Conservation (phyloP, 2,113 vertebrate genomes). For the Hyperopisus bebe region DNA sequence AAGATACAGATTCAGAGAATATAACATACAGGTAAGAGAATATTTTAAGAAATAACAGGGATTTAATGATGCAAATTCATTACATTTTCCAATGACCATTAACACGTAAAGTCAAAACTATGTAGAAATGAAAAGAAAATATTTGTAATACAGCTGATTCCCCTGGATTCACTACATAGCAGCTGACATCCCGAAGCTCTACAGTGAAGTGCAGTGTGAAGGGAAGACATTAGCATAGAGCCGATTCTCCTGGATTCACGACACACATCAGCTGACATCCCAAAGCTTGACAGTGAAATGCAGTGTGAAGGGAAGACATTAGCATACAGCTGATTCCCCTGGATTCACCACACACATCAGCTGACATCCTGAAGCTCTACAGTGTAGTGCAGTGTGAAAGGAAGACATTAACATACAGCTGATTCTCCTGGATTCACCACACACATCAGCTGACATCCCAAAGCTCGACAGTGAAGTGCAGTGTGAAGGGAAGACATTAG, state of each 20-base stretch:
- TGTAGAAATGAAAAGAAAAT: neutral
- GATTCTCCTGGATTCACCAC: neutral
- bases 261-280: constrained; percentile 40
- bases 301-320: constrained; percentile 51
- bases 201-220: too few relatives aligned
- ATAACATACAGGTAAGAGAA: neutral
- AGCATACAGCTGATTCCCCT: constrained; percentile 57
- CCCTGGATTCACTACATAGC: neutral
- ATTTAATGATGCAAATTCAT: constrained; percentile 6
- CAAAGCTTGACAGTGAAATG: constrained; percentile 15
- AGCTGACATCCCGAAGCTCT: too few relatives aligned
- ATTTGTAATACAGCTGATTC: neutral
- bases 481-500: neutral
- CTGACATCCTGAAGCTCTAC: neutral
- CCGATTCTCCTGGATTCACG: constrained; percentile 43
- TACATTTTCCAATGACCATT: neutral
- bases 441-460: neutral
- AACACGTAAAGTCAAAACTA: neutral
- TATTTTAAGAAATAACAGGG: neutral
- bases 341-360: constrained; percentile 42
- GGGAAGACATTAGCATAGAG: constrained; percentile 39
- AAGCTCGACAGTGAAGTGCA: neutral
- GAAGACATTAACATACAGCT: neutral
- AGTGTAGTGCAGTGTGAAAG: neutral
- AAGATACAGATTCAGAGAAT: neutral